Evolutionary conservation across 2,113 vertebrate species (phyloP), one percentile per base, ranked within the genome.

Genomic region (Saccopteryx bilineata): DNA sequence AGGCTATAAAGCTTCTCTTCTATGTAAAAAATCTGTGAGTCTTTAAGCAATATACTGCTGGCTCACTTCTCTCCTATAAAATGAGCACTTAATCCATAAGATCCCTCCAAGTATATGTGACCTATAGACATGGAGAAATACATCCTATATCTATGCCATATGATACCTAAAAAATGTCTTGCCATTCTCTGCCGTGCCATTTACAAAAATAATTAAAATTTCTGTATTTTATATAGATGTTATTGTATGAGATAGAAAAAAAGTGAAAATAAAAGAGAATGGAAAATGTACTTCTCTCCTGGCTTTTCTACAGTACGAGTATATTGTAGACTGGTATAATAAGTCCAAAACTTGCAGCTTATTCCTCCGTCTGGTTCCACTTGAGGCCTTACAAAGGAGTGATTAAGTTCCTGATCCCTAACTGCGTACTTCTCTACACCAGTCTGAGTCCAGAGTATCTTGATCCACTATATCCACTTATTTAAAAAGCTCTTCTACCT

Each of bases 191-290:
- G 17, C 5, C 18, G 60, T 12, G 39, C 5, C 28, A 79, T 23
- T 90, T 92, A 56, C 24, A 71, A 33, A 18, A 13, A 95, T 69
- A 94, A 17, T 86, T 75, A 68, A 82, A 80, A n/a, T 78, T 68
- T 7, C 1, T 75, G 54, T 19, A 54, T 0, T 89, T 93, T 83
- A 75, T 48, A 58, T 74, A 86, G 26, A 78, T 58, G 24, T 56
- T 39, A 56, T 68, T 86, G 23, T 23, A 72, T 24, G 54, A 88
- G 9, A 79, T 5, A 26, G 11, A 14, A 85, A 86, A 61, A 74
- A 72, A 76, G 56, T 46, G 0, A 94, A 72, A 88, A 74, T 14
- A 56, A 56, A 95, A 92, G 7, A 23, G 14, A 88, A 69, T 60
- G 39, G 80, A 76, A 91, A 52, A 50, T 19, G 3, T 63, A 11